Base-by-base conservation (phyloP, 2,113 vertebrate species). In the Oncorhynchus nerka region DNA sequence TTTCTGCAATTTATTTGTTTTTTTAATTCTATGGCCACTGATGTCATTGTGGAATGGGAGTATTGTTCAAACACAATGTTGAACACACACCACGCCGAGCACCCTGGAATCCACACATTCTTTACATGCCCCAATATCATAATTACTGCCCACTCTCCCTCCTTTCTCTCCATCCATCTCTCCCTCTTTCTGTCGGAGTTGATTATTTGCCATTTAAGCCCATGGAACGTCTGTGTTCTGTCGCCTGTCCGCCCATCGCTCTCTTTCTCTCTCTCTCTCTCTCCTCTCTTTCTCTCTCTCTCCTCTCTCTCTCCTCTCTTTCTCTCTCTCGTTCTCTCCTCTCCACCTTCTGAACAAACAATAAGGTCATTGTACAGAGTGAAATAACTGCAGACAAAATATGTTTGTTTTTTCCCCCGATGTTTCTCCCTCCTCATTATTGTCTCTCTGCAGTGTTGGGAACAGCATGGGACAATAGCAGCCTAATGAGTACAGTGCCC, bases 31-130 rank as follows among this genome's bases (percentile, higher is more conserved):
- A 12, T 45, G 39, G 39, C 9, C 9, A 6, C 77, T 88, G 88
- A 87, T 87, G 85, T 87, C 87, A 90, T 11, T 7, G 9, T 5
- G 13, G 69, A 79, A 80, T 70, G 77, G 59, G 74, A 22, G 74
- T 49, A 74, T 74, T 79, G 65, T 78, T 83, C 74, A 70, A 57
- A 68, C 75, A 75, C 78, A 80, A 77, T 49, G 55, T 75, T 77
- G 81, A 30, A 57, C 81, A 78, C 55, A 81, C 64, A 68, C 72
- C 66, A 24, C 62, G 68, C 71, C 16, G 48, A 65, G 26, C 62
- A 80, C 1, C 51, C 16, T 55, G 51, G 13, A 19, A 83, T 84
- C 78, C 85, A 70, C 70, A 59, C 87, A 89, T 89, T 86, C 81
- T 78, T 77, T 20, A 79, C 83, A 77, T 84, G 65, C 59, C 68